phyloP scores from a whole-genome alignment of 2,888 invertebrate genomes.

The Meiosimyza platycephala region DNA sequence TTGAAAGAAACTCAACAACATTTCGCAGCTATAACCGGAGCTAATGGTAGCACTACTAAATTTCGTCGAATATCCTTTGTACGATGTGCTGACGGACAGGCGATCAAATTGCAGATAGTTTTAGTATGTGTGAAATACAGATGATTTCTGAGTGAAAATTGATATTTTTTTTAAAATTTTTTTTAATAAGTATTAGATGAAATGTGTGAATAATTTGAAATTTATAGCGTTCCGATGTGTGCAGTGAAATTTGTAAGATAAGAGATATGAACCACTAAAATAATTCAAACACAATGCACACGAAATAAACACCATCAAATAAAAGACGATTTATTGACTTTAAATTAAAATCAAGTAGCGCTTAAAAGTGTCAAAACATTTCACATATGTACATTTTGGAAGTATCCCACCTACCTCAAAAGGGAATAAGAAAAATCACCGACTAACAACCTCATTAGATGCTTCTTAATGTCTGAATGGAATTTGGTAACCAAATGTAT shows the following conservation, averaged over 20 bases:
- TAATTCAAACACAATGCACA: too few relatives aligned
- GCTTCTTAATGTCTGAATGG: background rate
- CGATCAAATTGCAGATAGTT: slow-evolving; percentile 28
- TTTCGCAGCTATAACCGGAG: slow-evolving; percentile 18
- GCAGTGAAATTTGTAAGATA: too few relatives aligned
- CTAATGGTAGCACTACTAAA: slow-evolving; percentile 24
- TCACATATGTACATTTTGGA: background rate
- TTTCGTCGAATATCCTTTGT: slow-evolving; percentile 37
- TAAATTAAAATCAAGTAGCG: slow-evolving; percentile 22
- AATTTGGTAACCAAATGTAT: too few relatives aligned
- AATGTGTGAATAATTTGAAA: background rate
- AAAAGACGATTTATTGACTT: too few relatives aligned
- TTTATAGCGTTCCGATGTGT: too few relatives aligned
- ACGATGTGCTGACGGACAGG: slow-evolving; percentile 47
- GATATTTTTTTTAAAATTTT: background rate
- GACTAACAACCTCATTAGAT: slow-evolving; percentile 21
- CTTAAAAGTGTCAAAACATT: slow-evolving; percentile 27
- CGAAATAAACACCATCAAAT: too few relatives aligned
- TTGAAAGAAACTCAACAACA: background rate
- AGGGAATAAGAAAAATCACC: slow-evolving; percentile 6
- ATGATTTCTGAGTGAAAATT: background rate
- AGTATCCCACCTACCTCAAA: slow-evolving; percentile 11
- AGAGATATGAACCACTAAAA: too few relatives aligned
- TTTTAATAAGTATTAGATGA: slow-evolving; percentile 8
- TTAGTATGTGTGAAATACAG: background rate